Evolutionary conservation across 2,888 invertebrate genomes (phyloP).

Genomic region (Beris morrisii): DNA sequence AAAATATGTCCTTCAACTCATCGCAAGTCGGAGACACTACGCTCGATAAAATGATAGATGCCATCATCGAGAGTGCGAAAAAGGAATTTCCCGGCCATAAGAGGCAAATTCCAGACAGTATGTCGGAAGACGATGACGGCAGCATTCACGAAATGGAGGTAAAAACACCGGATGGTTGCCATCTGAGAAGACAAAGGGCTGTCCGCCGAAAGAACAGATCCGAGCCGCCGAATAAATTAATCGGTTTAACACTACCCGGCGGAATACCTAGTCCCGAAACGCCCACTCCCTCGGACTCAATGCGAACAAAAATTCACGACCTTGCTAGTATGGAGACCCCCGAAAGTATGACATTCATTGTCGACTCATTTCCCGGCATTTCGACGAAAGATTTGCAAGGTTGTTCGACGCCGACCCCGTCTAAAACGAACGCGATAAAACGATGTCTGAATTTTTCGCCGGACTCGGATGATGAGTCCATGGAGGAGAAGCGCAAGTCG

Average conservation of each 20-base stretch:
- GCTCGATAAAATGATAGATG: slow-evolving; percentile 55
- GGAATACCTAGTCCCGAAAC: slow-evolving; percentile 52
- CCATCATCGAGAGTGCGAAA: slow-evolving; percentile 54
- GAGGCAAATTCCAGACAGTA: slow-evolving; percentile 14
- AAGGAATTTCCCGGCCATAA: slow-evolving; percentile 43
- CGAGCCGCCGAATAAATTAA: slow-evolving; percentile 30
- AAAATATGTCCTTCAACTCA: slow-evolving; percentile 48
- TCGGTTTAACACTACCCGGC: slow-evolving; percentile 49
- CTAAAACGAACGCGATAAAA: slow-evolving; percentile 59
- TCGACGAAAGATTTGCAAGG: slow-evolving; percentile 54
- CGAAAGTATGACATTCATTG: slow-evolving; percentile 52
- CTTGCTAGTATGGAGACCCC: slow-evolving; percentile 42
- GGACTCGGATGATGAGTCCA: slow-evolving; percentile 57
- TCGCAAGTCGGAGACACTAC: slow-evolving; percentile 55
- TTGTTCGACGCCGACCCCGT: slow-evolving; percentile 57
- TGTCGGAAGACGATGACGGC: neutral
- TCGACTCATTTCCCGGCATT: slow-evolving; percentile 39
- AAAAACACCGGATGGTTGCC: slow-evolving; percentile 49
- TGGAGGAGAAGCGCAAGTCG: slow-evolving; percentile 59
- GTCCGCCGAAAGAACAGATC: slow-evolving; percentile 46
- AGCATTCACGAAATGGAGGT: slow-evolving; percentile 56
- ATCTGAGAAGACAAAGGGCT: slow-evolving; percentile 52
- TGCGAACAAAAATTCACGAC: slow-evolving; percentile 34
- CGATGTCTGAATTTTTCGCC: slow-evolving; percentile 65
- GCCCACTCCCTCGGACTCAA: slow-evolving; percentile 38